Evolutionary conservation across 1,140 invertebrate genomes (phyloP).

Genomic region (Hormaphis cornu): DNA sequence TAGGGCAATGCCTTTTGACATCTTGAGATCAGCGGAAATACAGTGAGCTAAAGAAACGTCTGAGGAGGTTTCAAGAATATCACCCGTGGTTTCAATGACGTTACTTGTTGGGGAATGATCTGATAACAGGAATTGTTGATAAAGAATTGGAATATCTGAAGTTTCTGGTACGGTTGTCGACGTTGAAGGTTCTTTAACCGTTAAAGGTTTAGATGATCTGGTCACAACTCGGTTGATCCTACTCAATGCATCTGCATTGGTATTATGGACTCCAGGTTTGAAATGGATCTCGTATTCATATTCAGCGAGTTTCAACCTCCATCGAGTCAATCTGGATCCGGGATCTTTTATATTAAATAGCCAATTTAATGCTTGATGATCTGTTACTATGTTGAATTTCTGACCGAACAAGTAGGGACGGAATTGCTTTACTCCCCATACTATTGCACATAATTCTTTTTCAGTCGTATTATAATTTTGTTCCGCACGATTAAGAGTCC

Average conservation of each 20-base stretch:
- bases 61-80: neutral
- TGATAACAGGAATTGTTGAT: neutral
- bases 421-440: slow-evolving; percentile 45
- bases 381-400: slow-evolving; percentile 46
- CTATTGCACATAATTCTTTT: slow-evolving; percentile 44
- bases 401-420: slow-evolving; percentile 45
- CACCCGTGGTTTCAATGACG: neutral
- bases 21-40: neutral
- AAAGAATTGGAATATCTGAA: neutral
- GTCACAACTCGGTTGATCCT: neutral
- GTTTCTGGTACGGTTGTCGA: neutral
- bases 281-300: slow-evolving; percentile 44
- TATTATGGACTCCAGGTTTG: slow-evolving; percentile 41
- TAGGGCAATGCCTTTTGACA: neutral
- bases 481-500: slow-evolving; percentile 39
- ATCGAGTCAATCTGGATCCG: slow-evolving; percentile 44
- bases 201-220: neutral
- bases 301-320: slow-evolving; percentile 46
- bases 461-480: slow-evolving; percentile 39
- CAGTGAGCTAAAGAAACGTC: neutral
- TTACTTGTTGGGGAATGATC: neutral
- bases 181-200: neutral
- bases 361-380: slow-evolving; percentile 47
- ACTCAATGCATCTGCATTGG: slow-evolving; percentile 38
- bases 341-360: slow-evolving; percentile 45